phyloP scores from a whole-genome alignment of 2,113 vertebrate species.

The Lophius piscatorius region DNA sequence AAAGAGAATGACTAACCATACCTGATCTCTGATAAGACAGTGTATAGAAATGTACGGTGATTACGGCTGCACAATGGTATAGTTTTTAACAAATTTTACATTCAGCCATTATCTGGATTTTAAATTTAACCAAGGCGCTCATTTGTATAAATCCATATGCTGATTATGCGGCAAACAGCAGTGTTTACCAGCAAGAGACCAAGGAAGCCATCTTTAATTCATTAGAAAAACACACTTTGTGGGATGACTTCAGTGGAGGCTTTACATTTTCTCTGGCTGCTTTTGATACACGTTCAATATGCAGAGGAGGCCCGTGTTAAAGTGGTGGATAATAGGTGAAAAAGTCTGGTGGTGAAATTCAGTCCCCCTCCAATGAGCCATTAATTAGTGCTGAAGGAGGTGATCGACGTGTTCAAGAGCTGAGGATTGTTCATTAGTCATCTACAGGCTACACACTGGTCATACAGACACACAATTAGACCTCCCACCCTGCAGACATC shows the following conservation, averaged over 20 bases:
- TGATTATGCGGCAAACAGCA: conserved; percentile 75
- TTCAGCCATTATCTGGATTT: conserved; percentile 71
- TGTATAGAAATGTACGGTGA: conserved; percentile 44
- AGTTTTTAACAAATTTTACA: conserved; percentile 49
- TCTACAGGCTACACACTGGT: conserved; percentile 48
- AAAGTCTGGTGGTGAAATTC: conserved; percentile 59
- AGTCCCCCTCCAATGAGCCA: conserved; percentile 67
- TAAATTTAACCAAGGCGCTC: conserved; percentile 70
- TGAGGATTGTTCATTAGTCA: conserved; percentile 78
- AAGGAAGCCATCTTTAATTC: conserved; percentile 81
- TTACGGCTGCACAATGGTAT: conserved; percentile 27
- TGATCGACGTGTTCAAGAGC: conserved; percentile 74
- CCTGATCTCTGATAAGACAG: conserved; percentile 27
- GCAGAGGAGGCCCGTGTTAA: conserved; percentile 65
- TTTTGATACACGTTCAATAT: conserved; percentile 75
- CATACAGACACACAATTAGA: conserved; percentile 65
- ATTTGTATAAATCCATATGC: conserved; percentile 79
- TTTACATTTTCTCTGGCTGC: conserved; percentile 57
- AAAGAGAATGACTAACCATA: conserved; percentile 28
- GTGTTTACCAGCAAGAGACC: conserved; percentile 77
- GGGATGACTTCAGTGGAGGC: conserved; percentile 68
- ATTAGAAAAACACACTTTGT: conserved; percentile 80
- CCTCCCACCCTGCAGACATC: conserved; percentile 23
- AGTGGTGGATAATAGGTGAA: conserved; percentile 70
- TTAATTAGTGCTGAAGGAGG: conserved; percentile 79